Conservation (phyloP, 1,140 invertebrate species). For the Drosophila guanche region DNA sequence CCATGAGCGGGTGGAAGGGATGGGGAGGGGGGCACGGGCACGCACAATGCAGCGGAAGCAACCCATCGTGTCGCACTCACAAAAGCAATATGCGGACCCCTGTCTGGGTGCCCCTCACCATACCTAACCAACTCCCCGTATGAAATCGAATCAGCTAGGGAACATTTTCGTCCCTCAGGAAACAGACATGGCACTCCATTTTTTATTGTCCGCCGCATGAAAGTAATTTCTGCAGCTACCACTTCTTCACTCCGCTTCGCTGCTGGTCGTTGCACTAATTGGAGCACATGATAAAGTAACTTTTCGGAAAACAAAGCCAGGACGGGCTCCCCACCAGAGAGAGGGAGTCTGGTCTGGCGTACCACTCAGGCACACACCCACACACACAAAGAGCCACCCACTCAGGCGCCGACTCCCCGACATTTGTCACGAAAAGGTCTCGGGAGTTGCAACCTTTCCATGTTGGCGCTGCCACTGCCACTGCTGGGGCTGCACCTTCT, state of each 20-base stretch:
- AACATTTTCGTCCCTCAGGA: constrained; percentile 5
- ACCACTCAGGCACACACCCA: constrained; percentile 21
- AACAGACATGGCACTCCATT: constrained; percentile 77
- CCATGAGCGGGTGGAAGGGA: neutral
- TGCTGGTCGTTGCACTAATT: constrained; percentile 59
- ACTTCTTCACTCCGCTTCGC: neutral
- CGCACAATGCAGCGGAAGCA: constrained; percentile 61
- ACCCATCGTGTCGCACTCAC: constrained; percentile 49
- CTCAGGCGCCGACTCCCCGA: constrained; percentile 34
- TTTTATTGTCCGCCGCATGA: constrained; percentile 72
- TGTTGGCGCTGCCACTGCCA: neutral
- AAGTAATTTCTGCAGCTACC: constrained; percentile 49
- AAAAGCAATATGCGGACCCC: constrained; percentile 58
- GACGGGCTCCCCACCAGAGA: too few species aligned
- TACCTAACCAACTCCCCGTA: constrained; percentile 1
- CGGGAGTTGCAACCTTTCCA: constrained; percentile 56
- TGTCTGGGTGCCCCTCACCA: constrained; percentile 44
- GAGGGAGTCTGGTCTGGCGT: constrained; percentile 16
- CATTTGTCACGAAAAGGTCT: constrained; percentile 77
- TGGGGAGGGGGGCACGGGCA: constrained; percentile 8
- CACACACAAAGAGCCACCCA: constrained; percentile 24
- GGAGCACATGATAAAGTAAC: constrained; percentile 80
- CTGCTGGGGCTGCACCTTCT: constrained; percentile 39
- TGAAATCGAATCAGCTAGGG: neutral
- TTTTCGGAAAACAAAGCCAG: constrained; percentile 45